A percentile compares a stretch with the other conserved stretches of the same genome.
Conservation (phyloP, 2,797 vertebrate genomes). For the Astyanax mexicanus region DNA sequence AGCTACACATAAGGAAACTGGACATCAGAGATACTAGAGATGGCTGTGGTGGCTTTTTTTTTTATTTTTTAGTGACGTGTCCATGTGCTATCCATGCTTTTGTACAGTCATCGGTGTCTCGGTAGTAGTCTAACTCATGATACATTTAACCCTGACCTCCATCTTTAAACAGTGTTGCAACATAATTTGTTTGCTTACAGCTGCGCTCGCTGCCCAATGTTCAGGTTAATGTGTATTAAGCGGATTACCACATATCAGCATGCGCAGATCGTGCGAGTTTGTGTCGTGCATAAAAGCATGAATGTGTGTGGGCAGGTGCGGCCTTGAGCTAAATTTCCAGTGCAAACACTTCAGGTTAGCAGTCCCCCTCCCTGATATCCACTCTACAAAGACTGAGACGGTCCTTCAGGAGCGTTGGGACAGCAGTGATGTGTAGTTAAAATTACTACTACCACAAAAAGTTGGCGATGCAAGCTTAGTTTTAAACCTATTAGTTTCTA, state of each 20-base stretch:
- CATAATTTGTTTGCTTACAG: conserved; percentile 41
- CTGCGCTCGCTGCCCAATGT: conserved; percentile 2
- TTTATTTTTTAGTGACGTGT: no score
- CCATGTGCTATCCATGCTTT: no score
- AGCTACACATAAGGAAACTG: no score
- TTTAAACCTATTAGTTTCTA: no score
- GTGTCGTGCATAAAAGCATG: background rate
- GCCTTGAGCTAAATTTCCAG: conserved; percentile 37
- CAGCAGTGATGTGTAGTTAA: background rate
- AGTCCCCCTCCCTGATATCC: conserved; percentile 4
- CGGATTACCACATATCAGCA: conserved; percentile 24
- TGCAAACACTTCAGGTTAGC: conserved; percentile 9
- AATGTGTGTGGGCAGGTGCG: conserved; percentile 1
- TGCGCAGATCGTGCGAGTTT: background rate
- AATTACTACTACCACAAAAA: background rate
- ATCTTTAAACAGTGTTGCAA: conserved; percentile 45
- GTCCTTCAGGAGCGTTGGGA: background rate
- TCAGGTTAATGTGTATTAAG: conserved; percentile 47
- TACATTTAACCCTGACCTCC: conserved; percentile 39
- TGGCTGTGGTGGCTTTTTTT: no score
- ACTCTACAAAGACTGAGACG: background rate
- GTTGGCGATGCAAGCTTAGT: no score
- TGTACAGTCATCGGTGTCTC: background rate
- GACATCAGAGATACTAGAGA: no score
- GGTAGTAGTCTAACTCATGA: background rate